Conservation (phyloP, 2,797 vertebrate genomes). For the Hirundo rustica region DNA sequence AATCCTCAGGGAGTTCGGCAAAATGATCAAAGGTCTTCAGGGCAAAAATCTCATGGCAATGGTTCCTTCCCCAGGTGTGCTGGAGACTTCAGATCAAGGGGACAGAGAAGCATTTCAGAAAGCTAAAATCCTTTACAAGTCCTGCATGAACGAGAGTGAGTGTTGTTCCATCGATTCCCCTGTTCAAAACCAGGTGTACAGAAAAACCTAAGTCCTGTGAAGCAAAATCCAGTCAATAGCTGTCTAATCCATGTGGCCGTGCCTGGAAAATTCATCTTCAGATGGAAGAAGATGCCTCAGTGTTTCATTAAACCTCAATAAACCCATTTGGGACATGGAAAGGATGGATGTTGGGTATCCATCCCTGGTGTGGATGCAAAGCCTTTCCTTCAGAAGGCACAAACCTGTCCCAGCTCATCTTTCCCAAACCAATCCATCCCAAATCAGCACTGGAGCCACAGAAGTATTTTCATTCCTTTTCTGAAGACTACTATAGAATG, state of each 20-base stretch:
- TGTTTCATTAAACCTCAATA: neutral
- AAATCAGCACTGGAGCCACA: neutral
- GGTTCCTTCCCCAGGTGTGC: conserved; percentile 81
- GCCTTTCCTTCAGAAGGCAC: neutral
- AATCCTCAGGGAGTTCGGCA: neutral
- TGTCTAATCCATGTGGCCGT: neutral
- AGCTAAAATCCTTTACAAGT: conserved; percentile 90
- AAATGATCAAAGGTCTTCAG: neutral
- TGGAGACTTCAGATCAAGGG: conserved; percentile 80
- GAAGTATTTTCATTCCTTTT: neutral
- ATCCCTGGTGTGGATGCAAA: neutral
- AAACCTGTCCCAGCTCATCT: neutral
- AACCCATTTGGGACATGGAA: neutral
- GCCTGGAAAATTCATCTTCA: neutral
- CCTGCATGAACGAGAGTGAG: conserved; percentile 97
- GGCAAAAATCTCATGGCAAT: neutral
- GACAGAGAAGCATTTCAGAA: conserved; percentile 91
- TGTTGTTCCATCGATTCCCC: neutral
- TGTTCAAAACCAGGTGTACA: neutral
- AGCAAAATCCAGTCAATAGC: neutral
- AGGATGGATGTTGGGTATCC: neutral
- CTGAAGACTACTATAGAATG: neutral
- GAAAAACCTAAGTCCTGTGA: neutral
- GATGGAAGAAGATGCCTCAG: neutral
- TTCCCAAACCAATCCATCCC: neutral